Conservation (phyloP, 1,140 invertebrate genomes). For the Nebria ingens region DNA sequence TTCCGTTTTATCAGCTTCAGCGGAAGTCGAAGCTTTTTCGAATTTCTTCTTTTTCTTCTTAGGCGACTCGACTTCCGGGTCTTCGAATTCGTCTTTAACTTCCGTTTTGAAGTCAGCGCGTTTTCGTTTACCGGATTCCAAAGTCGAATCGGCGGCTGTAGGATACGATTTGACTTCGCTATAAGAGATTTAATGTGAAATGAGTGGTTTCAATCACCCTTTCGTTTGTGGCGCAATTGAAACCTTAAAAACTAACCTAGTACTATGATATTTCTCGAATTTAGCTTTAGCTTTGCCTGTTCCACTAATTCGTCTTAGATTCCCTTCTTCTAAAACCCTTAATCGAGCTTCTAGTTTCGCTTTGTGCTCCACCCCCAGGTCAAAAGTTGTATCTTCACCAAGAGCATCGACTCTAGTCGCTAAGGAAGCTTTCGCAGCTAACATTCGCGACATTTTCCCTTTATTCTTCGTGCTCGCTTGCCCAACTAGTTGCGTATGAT, state of each 20-base stretch:
- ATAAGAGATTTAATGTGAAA: constrained; percentile 19
- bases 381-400: constrained; percentile 69
- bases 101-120: constrained; percentile 37
- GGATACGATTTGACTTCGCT: constrained; percentile 59
- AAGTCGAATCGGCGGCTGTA: constrained; percentile 46
- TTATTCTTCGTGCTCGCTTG: constrained; percentile 82
- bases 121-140: constrained; percentile 35
- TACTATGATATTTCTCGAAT: constrained; percentile 84
- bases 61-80: constrained; percentile 23
- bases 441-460: constrained; percentile 91
- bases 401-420: constrained; percentile 93
- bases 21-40: constrained; percentile 23
- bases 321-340: constrained; percentile 73
- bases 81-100: constrained; percentile 26
- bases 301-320: constrained; percentile 71
- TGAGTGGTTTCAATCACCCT: constrained; percentile 26
- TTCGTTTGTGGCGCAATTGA: constrained; percentile 23
- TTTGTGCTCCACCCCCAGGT: constrained; percentile 77
- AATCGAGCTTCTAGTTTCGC: constrained; percentile 75
- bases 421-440: constrained; percentile 91
- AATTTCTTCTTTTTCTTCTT: constrained; percentile 37
- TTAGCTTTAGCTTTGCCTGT: constrained; percentile 77
- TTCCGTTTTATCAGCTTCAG: constrained; percentile 12
- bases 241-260: no score
- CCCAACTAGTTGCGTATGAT: constrained; percentile 88